phyloP scores from a whole-genome alignment of 2,888 invertebrate genomes.

The Tupiocoris notatus region DNA sequence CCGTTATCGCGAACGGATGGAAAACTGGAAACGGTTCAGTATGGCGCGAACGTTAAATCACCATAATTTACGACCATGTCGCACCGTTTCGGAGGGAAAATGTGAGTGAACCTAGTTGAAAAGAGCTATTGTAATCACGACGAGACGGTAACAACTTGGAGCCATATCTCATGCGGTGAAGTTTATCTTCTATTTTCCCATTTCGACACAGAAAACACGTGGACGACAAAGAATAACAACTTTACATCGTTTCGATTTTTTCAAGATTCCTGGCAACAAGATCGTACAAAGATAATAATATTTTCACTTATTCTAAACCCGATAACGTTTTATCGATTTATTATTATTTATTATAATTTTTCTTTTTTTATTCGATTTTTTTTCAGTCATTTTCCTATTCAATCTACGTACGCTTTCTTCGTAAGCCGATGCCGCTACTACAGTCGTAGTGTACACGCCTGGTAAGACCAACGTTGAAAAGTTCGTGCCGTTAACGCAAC shows the following conservation, averaged over 20 bases:
- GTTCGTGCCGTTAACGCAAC: neutral
- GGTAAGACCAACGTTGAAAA: neutral
- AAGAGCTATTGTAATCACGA: neutral
- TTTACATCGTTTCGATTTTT: no score
- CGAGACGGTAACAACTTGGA: neutral
- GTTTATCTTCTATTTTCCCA: neutral
- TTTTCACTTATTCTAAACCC: no score
- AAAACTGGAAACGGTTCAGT: neutral
- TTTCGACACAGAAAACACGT: no score
- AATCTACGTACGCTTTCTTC: neutral
- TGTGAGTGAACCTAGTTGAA: neutral
- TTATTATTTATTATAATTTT: no score
- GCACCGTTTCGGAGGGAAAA: neutral
- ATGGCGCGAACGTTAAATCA: neutral
- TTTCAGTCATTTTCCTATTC: no score
- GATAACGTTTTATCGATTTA: no score
- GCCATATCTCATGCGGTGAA: neutral
- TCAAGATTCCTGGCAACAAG: no score
- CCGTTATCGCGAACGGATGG: neutral
- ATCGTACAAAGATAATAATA: no score
- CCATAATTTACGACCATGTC: neutral
- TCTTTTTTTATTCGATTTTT: no score
- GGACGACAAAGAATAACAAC: no score
- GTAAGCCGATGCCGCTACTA: neutral
- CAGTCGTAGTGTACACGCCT: neutral